Evolutionary conservation across 2,113 vertebrate species (phyloP), one percentile per base, ranked within the genome.

Genomic region (Protomyctophum bolini): DNA sequence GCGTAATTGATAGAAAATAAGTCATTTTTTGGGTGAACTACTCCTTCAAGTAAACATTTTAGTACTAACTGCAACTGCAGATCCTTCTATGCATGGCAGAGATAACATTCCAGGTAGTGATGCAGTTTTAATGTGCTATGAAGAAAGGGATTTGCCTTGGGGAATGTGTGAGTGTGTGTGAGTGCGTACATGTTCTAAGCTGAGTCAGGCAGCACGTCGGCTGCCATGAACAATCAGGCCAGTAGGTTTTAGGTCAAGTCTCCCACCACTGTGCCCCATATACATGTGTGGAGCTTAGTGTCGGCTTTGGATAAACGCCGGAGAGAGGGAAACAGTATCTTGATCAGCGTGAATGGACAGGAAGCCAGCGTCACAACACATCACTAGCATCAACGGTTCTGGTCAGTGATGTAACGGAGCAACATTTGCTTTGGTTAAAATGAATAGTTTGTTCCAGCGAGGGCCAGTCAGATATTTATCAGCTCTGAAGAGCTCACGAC

Each of bases 251-350:
- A 84, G 62, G 66, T 76, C 64, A 78, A 77, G 77, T 71, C 76
- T 60, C 68, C 75, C 60, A 72, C 63, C 8, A 12, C 55, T 76
- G 65, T 74, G 72, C 75, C 82, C 69, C 76, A 80, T 86, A 87
- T 86, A 86, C 81, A 58, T 60, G 80, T 75, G 72, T 70, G 58
- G 75, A 70, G 86, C 84, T 91, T 87, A 91, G 61, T 9, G 60
- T 29, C 63, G 77, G 76, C 80, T 90, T 87, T 83, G 82, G 80
- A 79, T 81, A 76, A 79, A 71, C 56, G 33, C 33, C 70, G 81
- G 61, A 68, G 70, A 80, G 70, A 54, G 68, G 76, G 75, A 86
- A 84, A 79, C 64, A 14, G 68, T 8, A 61, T 77, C 66, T 75
- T 61, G 64, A 84, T 70, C 73, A 68, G 69, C 41, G 58, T 52